Percentiles rank a stretch among this genome's conserved stretches.
Conservation (phyloP, 2,888 invertebrate genomes). For the Macropis europaea region DNA sequence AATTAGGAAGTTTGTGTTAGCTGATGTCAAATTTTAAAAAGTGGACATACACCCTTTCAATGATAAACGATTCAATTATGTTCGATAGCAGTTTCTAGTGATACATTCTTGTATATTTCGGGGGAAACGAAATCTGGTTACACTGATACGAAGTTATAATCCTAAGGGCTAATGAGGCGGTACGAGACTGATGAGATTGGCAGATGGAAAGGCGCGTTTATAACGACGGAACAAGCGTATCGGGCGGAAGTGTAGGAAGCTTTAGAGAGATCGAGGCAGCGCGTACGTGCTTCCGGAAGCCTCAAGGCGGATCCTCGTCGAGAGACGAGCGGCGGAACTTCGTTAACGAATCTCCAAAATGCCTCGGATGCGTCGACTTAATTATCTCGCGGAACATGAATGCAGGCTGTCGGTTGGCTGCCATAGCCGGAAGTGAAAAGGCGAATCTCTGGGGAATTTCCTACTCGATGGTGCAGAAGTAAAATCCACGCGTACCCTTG, state of each 20-base stretch:
- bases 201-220: slow-evolving; percentile 16
- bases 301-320: slow-evolving; percentile 14
- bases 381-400: slow-evolving; percentile 47
- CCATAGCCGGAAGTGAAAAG: not conserved
- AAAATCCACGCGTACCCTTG: not conserved
- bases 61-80: too few species aligned
- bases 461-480: not conserved
- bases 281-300: slow-evolving; percentile 14
- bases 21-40: too few species aligned
- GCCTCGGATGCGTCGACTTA: slow-evolving; percentile 46
- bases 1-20: too few species aligned
- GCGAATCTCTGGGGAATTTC: not conserved
- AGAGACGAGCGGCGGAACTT: slow-evolving; percentile 38
- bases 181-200: not conserved
- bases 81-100: too few species aligned
- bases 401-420: not conserved
- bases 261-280: not conserved
- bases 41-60: too few species aligned
- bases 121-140: not conserved
- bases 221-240: not conserved
- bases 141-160: not conserved
- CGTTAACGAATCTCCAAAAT: slow-evolving; percentile 57
- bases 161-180: slow-evolving; percentile 16
- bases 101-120: too few species aligned
- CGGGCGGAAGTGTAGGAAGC: not conserved